phyloP scores from a whole-genome alignment of 2,888 invertebrate genomes.

The Orthosia gracilis region DNA sequence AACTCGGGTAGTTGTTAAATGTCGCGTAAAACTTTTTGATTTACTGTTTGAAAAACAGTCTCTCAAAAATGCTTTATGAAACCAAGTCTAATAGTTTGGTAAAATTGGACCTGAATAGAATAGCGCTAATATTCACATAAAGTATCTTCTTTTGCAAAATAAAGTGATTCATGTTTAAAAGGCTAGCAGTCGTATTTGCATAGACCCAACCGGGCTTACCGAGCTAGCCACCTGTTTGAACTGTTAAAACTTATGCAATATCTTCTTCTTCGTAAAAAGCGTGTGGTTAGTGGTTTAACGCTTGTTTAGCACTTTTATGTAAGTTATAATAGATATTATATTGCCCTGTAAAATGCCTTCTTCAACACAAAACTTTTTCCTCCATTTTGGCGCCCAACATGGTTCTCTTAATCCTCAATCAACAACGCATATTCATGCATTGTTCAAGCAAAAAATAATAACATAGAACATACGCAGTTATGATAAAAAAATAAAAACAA shows the following conservation, averaged over 20 bases:
- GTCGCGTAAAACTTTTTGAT: neutral
- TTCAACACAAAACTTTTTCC: neutral
- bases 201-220: neutral
- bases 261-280: slow-evolving; percentile 5
- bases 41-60: neutral
- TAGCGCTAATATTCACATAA: neutral
- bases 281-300: neutral
- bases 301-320: neutral
- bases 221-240: slow-evolving; percentile 45
- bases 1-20: slow-evolving; percentile 9
- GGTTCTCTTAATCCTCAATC: neutral
- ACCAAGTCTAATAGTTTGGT: too few species aligned
- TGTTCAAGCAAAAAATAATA: neutral
- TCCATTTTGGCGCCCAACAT: slow-evolving; percentile 37
- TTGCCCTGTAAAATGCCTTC: neutral
- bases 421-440: neutral
- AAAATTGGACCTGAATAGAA: neutral
- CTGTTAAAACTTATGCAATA: slow-evolving; percentile 26
- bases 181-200: slow-evolving; percentile 3
- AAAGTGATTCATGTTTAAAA: slow-evolving; percentile 16
- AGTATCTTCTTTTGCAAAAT: neutral
- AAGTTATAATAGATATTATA: neutral
- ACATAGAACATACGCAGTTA: neutral
- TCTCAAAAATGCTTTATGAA: neutral
- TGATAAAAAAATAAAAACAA: neutral